Conservation (phyloP, 2,797 vertebrate genomes). For the Tinamus major region DNA sequence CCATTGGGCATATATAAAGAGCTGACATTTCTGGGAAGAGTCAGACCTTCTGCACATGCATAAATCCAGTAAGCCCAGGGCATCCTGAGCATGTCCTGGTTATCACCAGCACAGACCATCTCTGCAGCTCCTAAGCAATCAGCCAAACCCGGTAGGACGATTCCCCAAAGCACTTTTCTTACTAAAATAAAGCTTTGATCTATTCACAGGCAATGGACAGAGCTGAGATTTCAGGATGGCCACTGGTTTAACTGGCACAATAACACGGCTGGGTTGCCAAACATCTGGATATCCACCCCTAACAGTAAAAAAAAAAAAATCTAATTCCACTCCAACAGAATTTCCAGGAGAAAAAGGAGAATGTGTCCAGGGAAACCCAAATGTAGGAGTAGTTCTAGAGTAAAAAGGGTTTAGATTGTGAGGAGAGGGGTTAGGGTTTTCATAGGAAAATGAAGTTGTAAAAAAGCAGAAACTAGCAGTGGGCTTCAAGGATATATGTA, state of each 20-base stretch:
- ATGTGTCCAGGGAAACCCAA: not conserved
- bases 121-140: not conserved
- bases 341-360: not conserved
- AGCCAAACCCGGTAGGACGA: not conserved
- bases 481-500: not conserved
- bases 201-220: not conserved
- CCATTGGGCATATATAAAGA: accelerated
- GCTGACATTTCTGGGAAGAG: not conserved
- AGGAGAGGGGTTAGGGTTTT: not conserved
- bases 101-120: not conserved
- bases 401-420: not conserved
- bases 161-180: not conserved
- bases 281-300: constrained; percentile 13
- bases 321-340: not conserved
- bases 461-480: not conserved
- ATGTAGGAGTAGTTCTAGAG: not conserved
- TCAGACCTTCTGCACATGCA: not conserved
- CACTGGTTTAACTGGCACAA: constrained; percentile 22
- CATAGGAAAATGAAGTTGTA: not conserved
- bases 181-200: constrained; percentile 20
- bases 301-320: not conserved
- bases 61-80: accelerated
- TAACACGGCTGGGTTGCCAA: not conserved
- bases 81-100: not conserved
- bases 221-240: constrained; percentile 34